A percentile compares a stretch with the other conserved stretches of the same genome.
These are phyloP conservation scores for Pterostichus niger DNA, from an alignment of 2,888 invertebrate species.

Conservation along the genomic window DNA sequence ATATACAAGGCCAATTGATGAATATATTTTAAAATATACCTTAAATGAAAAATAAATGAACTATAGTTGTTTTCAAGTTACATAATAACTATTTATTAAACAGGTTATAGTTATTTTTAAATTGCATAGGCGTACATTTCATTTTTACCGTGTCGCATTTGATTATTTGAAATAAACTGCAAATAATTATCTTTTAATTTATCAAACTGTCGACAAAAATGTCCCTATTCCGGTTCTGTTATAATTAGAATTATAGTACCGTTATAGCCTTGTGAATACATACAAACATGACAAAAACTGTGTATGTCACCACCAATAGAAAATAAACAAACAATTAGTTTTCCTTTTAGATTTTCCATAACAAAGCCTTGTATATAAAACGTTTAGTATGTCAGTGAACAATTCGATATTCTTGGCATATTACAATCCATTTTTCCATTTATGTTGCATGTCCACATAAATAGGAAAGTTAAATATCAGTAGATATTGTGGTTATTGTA, in stretches of 20 bases:
- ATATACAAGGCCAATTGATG: too few relatives aligned
- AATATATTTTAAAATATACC: too few relatives aligned
- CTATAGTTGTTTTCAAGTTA: constrained; percentile 9
- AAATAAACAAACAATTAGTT: constrained; percentile 14
- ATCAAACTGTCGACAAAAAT: constrained; percentile 4
- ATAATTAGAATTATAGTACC: background rate
- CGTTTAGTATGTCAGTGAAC: constrained; percentile 8
- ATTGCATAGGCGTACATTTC: background rate
- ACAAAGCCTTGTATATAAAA: background rate
- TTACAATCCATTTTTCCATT: constrained; percentile 1
- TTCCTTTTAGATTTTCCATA: constrained; percentile 23
- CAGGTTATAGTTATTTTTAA: background rate
- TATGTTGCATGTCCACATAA: constrained; percentile 7
- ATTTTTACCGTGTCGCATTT: background rate
- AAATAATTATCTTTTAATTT: background rate
- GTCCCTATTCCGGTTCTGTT: background rate
- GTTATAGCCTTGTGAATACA: constrained; percentile 34
- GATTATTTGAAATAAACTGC: background rate
- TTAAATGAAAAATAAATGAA: background rate
- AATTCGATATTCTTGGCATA: constrained; percentile 22
- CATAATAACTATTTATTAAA: background rate
- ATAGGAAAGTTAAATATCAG: constrained; percentile 22
- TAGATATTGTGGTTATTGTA: background rate
- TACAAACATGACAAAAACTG: background rate
- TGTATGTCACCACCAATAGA: background rate